Conservation (phyloP, 2,797 vertebrate genomes). For the Catharus ustulatus region DNA sequence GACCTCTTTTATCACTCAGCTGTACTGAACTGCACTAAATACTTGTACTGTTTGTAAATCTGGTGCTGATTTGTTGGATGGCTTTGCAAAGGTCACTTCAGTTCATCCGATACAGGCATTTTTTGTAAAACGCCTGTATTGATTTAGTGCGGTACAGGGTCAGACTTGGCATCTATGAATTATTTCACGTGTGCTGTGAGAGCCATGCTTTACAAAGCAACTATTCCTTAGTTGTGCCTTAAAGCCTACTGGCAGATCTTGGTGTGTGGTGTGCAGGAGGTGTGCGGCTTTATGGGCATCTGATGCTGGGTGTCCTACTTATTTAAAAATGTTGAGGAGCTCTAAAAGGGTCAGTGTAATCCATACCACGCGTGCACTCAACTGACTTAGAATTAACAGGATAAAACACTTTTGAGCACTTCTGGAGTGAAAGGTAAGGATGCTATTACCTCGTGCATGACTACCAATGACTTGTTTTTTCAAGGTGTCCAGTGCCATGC, state of each 20-base stretch:
- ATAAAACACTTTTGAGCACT: not conserved
- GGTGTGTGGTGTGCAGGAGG: not conserved
- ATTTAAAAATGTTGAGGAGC: not conserved
- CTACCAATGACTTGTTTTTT: not conserved
- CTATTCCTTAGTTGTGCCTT: not conserved
- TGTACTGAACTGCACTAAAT: not conserved
- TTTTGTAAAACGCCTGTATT: not conserved
- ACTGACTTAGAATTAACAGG: conserved; percentile 30
- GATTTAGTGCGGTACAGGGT: not conserved
- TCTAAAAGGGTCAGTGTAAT: conserved; percentile 44
- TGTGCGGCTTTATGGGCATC: not conserved
- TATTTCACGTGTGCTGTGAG: not conserved
- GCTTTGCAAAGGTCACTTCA: not conserved
- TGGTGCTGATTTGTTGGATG: not conserved
- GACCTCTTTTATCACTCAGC: not conserved
- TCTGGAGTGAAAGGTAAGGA: not conserved
- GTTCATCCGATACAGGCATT: not conserved
- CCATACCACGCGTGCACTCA: not conserved
- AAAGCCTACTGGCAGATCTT: not conserved
- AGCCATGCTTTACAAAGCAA: not conserved
- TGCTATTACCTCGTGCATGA: accelerated
- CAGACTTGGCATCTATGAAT: not conserved
- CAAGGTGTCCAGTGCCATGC: accelerated
- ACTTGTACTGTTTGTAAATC: not conserved
- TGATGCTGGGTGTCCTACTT: conserved; percentile 9